A percentile compares a stretch with the other conserved stretches of the same genome.
Evolutionary conservation across 2,113 vertebrate genomes (phyloP).

Genomic region (Micronycteris hirsuta): DNA sequence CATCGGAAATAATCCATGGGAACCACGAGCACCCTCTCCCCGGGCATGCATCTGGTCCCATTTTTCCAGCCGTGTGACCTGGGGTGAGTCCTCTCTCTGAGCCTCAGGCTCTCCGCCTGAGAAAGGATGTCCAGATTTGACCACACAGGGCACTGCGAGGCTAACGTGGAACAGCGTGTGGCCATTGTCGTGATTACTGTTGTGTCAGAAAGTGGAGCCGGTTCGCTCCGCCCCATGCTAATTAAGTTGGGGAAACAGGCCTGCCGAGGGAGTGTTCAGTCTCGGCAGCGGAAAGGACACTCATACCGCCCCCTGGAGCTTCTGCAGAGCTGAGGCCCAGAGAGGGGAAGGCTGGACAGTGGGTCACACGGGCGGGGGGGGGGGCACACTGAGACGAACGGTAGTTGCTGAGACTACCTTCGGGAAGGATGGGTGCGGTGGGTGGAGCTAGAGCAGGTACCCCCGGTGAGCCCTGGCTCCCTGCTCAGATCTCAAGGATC

Average conservation of each 20-base stretch:
- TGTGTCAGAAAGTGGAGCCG: neutral
- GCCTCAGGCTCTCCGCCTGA: neutral
- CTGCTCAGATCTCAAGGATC: neutral
- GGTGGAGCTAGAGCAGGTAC: neutral
- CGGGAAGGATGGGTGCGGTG: rapidly evolving
- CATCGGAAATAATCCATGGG: rapidly evolving
- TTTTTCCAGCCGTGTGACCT: neutral
- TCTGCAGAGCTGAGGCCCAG: neutral
- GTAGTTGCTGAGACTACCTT: too few relatives aligned
- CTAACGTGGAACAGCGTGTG: rapidly evolving
- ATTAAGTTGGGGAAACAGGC: neutral
- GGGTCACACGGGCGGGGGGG: neutral
- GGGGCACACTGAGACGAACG: neutral
- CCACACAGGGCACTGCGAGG: rapidly evolving
- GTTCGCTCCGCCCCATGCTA: neutral
- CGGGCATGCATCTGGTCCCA: rapidly evolving
- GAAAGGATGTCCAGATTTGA: neutral
- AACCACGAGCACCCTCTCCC: neutral
- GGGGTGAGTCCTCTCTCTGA: neutral
- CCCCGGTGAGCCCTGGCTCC: neutral
- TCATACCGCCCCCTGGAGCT: rapidly evolving
- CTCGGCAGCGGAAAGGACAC: neutral
- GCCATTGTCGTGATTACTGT: too few relatives aligned
- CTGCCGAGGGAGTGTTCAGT: neutral
- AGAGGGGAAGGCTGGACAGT: rapidly evolving